Conservation (phyloP, 2,888 invertebrate species). For the Zygogramma bicolorata region DNA sequence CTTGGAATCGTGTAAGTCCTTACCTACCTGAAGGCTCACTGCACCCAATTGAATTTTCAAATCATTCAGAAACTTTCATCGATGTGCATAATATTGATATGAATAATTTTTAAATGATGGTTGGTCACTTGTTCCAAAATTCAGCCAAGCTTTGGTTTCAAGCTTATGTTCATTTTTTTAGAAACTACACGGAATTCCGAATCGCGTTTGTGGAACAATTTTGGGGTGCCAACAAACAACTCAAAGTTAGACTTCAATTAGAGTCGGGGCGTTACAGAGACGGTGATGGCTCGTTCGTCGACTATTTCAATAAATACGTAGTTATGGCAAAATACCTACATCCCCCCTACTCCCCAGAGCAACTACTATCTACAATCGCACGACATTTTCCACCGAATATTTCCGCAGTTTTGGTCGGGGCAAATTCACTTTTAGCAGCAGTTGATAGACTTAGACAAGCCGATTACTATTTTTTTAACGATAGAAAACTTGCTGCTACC, state of each 20-base stretch:
- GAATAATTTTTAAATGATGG: neutral
- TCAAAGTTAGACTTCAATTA: neutral
- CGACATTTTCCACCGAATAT: too few species aligned
- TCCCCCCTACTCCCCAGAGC: slow-evolving; percentile 6
- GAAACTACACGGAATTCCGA: neutral
- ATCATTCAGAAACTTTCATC: neutral
- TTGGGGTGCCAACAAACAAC: neutral
- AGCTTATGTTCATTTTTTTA: neutral
- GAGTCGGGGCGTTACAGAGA: neutral
- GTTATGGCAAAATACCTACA: slow-evolving; percentile 3
- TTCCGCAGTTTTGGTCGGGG: too few species aligned
- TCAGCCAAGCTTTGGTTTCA: slow-evolving; percentile 11
- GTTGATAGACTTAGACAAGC: too few species aligned
- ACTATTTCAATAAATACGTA: slow-evolving; percentile 24
- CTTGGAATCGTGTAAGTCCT: neutral
- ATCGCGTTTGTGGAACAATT: neutral
- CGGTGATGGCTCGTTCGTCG: neutral
- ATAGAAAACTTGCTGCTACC: neutral
- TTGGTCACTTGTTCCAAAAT: neutral
- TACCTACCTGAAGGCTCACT: neutral
- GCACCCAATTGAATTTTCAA: neutral
- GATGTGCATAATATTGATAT: neutral
- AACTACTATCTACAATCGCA: slow-evolving; percentile 13
- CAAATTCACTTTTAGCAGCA: too few species aligned
- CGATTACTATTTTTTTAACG: too few species aligned